Evolutionary conservation across 2,888 invertebrate species (phyloP).

Genomic region (Tolmerus cingulatus): DNA sequence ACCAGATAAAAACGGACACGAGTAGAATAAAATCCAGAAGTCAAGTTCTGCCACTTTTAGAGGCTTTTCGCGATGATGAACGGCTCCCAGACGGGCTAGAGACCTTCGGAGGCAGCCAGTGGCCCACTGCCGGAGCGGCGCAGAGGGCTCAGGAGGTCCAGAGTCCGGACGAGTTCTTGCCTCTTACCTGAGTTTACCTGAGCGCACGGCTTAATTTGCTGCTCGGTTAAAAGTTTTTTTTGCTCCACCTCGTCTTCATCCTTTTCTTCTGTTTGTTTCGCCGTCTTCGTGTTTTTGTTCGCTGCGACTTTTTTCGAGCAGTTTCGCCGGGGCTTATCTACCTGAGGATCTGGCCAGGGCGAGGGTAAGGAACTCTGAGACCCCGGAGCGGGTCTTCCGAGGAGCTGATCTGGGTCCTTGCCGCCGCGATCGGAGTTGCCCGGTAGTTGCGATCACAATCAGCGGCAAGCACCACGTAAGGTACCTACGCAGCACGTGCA

Average conservation of each 20-base stretch:
- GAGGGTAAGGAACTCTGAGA: constrained; percentile 1
- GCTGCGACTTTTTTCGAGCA: background rate
- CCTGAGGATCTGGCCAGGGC: constrained; percentile 9
- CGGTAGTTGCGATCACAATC: background rate
- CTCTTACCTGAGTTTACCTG: constrained; percentile 11
- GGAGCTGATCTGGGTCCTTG: background rate
- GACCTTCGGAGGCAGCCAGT: background rate
- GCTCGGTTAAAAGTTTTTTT: background rate
- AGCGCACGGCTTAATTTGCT: constrained; percentile 17
- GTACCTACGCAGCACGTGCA: background rate
- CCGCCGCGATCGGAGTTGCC: background rate
- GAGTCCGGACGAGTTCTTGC: background rate
- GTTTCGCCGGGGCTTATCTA: constrained; percentile 1
- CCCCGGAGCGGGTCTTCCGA: background rate
- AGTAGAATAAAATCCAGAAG: constrained; percentile 34
- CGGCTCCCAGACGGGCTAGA: constrained; percentile 1
- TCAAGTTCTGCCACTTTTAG: constrained; percentile 35
- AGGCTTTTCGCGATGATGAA: constrained; percentile 30
- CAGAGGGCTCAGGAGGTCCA: background rate
- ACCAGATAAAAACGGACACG: constrained; percentile 31
- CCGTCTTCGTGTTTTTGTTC: background rate
- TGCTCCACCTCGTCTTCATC: background rate
- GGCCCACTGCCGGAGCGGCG: background rate
- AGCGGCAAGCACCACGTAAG: background rate
- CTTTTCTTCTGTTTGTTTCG: background rate